Percentiles rank a stretch among this genome's conserved stretches.
Evolutionary conservation across 2,888 invertebrate species (phyloP).

Genomic region (Dasysyrphus albostriatus): DNA sequence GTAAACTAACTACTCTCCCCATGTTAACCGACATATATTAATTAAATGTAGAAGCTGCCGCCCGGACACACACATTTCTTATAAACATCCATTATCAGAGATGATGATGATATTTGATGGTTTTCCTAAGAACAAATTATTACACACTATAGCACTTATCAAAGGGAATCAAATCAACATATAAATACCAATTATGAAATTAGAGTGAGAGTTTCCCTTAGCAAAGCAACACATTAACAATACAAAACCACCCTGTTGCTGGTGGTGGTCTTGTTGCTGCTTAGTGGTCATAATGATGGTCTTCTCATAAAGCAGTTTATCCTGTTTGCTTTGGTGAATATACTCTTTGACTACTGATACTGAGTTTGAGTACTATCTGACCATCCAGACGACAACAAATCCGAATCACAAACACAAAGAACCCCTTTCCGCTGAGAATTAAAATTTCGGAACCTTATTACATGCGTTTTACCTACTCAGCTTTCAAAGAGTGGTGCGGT

Average conservation of each 20-base stretch:
- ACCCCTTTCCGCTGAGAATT: conserved; percentile 31
- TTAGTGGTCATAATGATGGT: conserved; percentile 27
- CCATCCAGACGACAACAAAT: conserved; percentile 27
- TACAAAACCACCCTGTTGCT: neutral
- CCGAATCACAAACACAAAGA: conserved; percentile 31
- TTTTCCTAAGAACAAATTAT: conserved; percentile 46
- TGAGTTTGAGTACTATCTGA: neutral
- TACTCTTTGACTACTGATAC: neutral
- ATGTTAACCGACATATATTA: neutral
- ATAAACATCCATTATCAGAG: conserved; percentile 42
- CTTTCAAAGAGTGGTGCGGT: conserved; percentile 13
- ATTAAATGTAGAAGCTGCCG: too few species aligned
- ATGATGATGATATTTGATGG: conserved; percentile 62
- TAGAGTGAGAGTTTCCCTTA: conserved; percentile 35
- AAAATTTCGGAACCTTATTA: neutral
- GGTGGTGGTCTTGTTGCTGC: conserved; percentile 16
- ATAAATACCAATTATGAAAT: conserved; percentile 72
- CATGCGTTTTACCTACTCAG: neutral
- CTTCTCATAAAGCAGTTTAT: conserved; percentile 55
- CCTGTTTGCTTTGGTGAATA: conserved; percentile 38
- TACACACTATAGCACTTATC: conserved; percentile 43
- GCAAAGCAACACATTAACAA: neutral
- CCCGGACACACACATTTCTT: neutral
- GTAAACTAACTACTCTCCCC: neutral
- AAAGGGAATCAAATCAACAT: conserved; percentile 45